A percentile compares a stretch with the other conserved stretches of the same genome.
These are phyloP conservation scores for Calcarius lapponicus DNA, from an alignment of 2,797 vertebrate species.

Conservation along the genomic window DNA sequence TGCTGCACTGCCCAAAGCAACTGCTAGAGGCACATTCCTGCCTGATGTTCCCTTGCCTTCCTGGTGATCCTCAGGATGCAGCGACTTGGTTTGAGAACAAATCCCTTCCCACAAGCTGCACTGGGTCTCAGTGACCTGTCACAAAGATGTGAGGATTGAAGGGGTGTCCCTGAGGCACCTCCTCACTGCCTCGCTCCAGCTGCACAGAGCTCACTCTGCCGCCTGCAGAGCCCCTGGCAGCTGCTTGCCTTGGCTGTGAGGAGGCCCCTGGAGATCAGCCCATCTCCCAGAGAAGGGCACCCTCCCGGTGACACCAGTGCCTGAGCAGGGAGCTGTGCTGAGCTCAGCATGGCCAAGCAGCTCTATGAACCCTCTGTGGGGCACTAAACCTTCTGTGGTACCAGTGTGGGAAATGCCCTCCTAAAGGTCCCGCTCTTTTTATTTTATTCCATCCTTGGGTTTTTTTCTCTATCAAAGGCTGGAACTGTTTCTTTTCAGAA, in stretches of 20 bases:
- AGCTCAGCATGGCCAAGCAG: background rate
- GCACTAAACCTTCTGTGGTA: background rate
- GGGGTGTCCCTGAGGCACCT: background rate
- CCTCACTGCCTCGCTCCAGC: background rate
- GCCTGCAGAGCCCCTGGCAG: background rate
- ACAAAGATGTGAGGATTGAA: background rate
- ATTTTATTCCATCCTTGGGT: background rate
- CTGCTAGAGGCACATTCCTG: background rate
- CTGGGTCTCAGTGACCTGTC: background rate
- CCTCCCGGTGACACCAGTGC: fast-evolving
- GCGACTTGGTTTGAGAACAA: background rate
- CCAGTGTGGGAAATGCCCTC: background rate
- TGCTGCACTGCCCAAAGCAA: background rate
- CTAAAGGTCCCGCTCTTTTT: background rate
- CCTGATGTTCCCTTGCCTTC: background rate
- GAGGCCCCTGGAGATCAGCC: background rate
- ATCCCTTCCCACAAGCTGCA: background rate
- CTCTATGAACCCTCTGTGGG: fast-evolving
- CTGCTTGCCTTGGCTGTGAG: background rate
- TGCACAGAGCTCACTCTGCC: background rate
- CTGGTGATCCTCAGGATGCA: background rate
- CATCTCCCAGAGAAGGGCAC: background rate
- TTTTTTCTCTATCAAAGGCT: slow-evolving; percentile 6
- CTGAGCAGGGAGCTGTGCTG: background rate
- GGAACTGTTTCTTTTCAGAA: background rate